These are phyloP conservation scores for Ephydatia muelleri DNA, from an alignment of 37 sponge, comb jelly and placozoan genomes.

Conservation along the genomic window DNA sequence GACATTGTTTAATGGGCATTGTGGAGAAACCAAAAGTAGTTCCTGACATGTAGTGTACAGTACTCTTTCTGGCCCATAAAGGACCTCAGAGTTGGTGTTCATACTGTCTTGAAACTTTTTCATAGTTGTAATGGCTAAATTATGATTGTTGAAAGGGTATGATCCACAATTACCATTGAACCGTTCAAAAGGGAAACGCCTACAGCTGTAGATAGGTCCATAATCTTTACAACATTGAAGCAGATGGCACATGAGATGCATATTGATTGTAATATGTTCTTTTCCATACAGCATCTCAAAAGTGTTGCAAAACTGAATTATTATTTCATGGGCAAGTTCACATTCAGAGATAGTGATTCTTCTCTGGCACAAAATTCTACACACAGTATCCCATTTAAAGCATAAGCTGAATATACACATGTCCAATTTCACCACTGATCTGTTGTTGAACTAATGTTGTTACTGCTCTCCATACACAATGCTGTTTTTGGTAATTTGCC, in stretches of 20 bases:
- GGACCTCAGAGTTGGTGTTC: no score
- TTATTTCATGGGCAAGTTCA: constrained; percentile 15
- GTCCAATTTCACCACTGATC: constrained; percentile 55
- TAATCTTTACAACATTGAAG: constrained; percentile 31
- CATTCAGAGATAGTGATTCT: constrained; percentile 10
- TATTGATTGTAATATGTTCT: constrained; percentile 20
- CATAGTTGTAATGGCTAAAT: constrained; percentile 30
- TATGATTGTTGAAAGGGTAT: constrained; percentile 25
- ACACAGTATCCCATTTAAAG: constrained; percentile 20
- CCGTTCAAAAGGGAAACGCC: constrained; percentile 47
- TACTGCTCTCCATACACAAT: background rate
- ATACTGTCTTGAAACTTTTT: no score
- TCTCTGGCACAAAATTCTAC: constrained; percentile 11
- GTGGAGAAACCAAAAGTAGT: no score
- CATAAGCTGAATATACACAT: constrained; percentile 38
- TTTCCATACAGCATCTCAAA: constrained; percentile 38
- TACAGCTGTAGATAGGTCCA: constrained; percentile 45
- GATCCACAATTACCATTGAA: constrained; percentile 44
- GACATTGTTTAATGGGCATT: no score
- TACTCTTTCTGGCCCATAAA: no score
- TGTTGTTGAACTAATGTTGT: constrained; percentile 34
- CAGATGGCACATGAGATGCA: constrained; percentile 44
- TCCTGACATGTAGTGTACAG: no score
- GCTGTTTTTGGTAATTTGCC: constrained; percentile 15
- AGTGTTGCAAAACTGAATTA: constrained; percentile 15